phyloP scores from a whole-genome alignment of 2,113 vertebrate species.

The Hiodon tergisus region DNA sequence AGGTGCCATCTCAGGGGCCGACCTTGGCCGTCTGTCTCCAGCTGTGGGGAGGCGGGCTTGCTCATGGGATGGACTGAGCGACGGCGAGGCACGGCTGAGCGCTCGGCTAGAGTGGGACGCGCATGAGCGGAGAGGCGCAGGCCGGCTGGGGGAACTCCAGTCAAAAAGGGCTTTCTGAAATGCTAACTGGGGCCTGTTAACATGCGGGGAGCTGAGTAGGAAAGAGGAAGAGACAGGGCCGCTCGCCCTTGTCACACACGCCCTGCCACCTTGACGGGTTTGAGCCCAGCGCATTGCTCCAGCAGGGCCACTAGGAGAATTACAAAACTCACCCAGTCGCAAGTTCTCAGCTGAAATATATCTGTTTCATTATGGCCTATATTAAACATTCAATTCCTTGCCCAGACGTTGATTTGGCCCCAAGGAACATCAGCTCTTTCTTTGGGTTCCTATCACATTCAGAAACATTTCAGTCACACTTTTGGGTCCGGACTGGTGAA shows the following conservation, averaged over 20 bases:
- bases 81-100: neutral
- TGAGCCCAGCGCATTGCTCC: too few species aligned
- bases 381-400: neutral
- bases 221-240: neutral
- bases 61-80: neutral
- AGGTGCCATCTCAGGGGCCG: too few species aligned
- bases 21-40: too few species aligned
- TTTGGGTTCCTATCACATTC: neutral
- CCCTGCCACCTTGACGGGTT: too few species aligned
- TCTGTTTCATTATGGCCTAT: neutral
- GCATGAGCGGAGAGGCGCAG: neutral
- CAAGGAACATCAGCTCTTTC: conserved; percentile 3
- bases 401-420: neutral
- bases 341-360: neutral
- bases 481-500: conserved; percentile 9
- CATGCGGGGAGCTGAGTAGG: neutral
- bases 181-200: conserved; percentile 9
- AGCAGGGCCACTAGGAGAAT: neutral
- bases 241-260: too few species aligned
- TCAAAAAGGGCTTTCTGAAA: neutral
- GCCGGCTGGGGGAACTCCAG: neutral
- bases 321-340: neutral
- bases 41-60: neutral
- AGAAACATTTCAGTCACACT: conserved; percentile 7
- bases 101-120: neutral